Evolutionary conservation across 2,888 invertebrate species (phyloP).

Genomic region (Archaeoteleia sp.): DNA sequence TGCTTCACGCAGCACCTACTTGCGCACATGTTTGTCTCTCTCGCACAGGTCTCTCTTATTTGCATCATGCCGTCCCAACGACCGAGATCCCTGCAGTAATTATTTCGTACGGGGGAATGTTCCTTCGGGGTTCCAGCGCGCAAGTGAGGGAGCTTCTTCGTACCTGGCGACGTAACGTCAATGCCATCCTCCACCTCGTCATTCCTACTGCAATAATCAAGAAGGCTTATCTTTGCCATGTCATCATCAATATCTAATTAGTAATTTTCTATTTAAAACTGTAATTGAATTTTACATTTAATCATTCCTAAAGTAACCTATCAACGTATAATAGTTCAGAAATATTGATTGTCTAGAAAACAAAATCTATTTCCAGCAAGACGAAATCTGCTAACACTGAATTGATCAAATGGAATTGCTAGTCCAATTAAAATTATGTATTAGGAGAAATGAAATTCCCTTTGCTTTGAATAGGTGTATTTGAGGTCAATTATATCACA

Average conservation of each 20-base stretch:
- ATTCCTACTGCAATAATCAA: constrained; percentile 46
- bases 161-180: constrained; percentile 46
- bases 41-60: constrained; percentile 62
- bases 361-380: no score
- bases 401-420: no score
- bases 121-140: constrained; percentile 51
- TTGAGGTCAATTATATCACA: no score
- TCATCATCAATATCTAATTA: constrained; percentile 40
- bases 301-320: no score
- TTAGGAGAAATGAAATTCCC: no score
- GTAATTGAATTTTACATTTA: no score
- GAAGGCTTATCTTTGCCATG: constrained; percentile 11
- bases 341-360: no score
- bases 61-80: constrained; percentile 58
- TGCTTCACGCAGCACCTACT: constrained; percentile 56
- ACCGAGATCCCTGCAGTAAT: constrained; percentile 60
- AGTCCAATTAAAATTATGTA: no score
- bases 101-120: constrained; percentile 61
- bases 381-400: no score
- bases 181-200: constrained; percentile 47
- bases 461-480: no score
- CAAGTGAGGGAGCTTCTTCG: constrained; percentile 51
- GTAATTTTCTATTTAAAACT: constrained; percentile 46
- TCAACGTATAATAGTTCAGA: no score
- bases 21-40: constrained; percentile 41